Percentiles rank a stretch among this genome's conserved stretches.
phyloP scores from a whole-genome alignment of 2,888 invertebrate species.

The Caprella mutica region DNA sequence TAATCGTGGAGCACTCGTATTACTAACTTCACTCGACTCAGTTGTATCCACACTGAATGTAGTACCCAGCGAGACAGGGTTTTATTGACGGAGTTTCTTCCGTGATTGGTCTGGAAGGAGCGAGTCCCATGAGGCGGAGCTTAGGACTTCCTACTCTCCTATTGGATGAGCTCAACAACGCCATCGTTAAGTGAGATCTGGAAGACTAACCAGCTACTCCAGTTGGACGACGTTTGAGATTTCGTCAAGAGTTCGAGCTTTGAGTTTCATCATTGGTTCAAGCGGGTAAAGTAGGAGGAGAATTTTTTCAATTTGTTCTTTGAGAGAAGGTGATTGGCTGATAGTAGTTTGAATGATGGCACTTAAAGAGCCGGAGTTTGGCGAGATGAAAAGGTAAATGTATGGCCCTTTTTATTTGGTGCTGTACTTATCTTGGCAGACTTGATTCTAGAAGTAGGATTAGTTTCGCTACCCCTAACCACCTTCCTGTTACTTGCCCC shows the following conservation, averaged over 20 bases:
- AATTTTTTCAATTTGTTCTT: background rate
- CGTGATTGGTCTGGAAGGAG: background rate
- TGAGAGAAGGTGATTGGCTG: constrained; percentile 1
- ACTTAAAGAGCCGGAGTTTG: constrained; percentile 13
- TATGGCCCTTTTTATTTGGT: constrained; percentile 12
- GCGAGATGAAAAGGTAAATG: constrained; percentile 13
- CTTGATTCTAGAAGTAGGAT: constrained; percentile 13
- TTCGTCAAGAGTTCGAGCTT: too few relatives aligned
- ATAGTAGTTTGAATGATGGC: constrained; percentile 10
- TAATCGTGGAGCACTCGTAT: too few relatives aligned
- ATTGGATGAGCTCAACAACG: background rate
- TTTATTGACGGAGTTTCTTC: too few relatives aligned
- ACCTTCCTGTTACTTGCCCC: background rate
- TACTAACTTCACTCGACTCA: too few relatives aligned
- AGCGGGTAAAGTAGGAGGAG: background rate
- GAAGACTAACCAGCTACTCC: background rate
- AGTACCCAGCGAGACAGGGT: too few relatives aligned
- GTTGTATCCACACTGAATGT: too few relatives aligned
- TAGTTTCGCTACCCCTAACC: constrained; percentile 7
- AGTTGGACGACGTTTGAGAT: background rate
- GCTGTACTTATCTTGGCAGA: constrained; percentile 13
- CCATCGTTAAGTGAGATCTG: constrained; percentile 1
- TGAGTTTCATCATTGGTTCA: background rate
- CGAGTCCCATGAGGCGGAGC: background rate
- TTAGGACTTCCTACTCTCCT: background rate